Evolutionary conservation across 2,797 vertebrate species (phyloP).

Genomic region (Cryptoprocta ferox): DNA sequence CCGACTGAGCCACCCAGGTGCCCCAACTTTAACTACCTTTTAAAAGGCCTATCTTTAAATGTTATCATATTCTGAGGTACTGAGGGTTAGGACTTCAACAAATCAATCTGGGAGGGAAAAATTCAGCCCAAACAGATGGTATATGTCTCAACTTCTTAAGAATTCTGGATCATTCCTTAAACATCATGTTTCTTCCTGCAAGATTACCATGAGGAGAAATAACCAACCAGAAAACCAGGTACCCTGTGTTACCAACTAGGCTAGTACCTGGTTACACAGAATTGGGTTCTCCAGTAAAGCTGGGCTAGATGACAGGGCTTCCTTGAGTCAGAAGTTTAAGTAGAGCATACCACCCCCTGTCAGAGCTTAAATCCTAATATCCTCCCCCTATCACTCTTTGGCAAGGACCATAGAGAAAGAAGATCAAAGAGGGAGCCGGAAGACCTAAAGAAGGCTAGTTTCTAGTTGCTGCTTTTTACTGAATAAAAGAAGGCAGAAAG

Average conservation of each 20-base stretch:
- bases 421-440: not conserved
- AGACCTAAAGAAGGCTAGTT: not conserved
- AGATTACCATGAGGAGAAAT: not conserved
- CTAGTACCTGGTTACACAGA: not conserved
- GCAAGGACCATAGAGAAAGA: not conserved
- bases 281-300: not conserved
- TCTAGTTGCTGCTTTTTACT: not conserved
- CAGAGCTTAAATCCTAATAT: not conserved
- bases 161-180: not conserved
- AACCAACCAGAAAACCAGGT: not conserved
- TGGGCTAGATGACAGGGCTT: not conserved
- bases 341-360: not conserved
- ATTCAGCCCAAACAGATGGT: not conserved
- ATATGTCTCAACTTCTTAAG: not conserved
- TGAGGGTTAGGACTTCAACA: not conserved
- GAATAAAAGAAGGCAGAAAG: not conserved
- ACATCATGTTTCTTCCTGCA: not conserved
- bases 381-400: not conserved
- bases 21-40: too few relatives aligned
- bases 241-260: not conserved
- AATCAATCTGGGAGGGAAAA: not conserved
- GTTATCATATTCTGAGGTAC: not conserved
- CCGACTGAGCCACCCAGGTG: too few relatives aligned
- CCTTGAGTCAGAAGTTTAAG: not conserved
- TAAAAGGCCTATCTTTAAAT: not conserved